Conservation (phyloP, 2,888 invertebrate species). For the Ptychoptera contaminata region DNA sequence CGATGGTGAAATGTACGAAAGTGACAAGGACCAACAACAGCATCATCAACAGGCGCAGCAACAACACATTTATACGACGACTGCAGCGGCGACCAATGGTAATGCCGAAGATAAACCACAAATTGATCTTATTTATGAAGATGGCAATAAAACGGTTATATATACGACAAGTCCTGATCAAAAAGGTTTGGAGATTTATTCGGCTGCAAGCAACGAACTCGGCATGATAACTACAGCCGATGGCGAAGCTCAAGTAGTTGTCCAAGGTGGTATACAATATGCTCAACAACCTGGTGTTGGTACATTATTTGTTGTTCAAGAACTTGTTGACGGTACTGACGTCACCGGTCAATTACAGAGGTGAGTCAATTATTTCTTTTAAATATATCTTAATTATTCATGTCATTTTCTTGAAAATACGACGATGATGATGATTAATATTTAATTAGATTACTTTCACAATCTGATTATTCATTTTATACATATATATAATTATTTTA, state of each 20-base stretch:
- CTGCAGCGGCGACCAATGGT: slow-evolving; percentile 9
- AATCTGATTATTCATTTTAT: too few relatives aligned
- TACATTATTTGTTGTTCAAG: slow-evolving; percentile 26
- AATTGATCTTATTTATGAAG: slow-evolving; percentile 70
- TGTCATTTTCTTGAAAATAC: too few relatives aligned
- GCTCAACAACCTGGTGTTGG: slow-evolving; percentile 20
- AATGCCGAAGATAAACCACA: slow-evolving; percentile 32
- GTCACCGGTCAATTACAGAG: slow-evolving; percentile 25
- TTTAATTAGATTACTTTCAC: too few relatives aligned
- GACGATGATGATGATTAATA: too few relatives aligned
- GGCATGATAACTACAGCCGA: slow-evolving; percentile 23
- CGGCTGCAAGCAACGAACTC: slow-evolving; percentile 23
- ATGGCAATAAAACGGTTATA: slow-evolving; percentile 70
- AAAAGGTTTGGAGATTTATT: slow-evolving; percentile 57
- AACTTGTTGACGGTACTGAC: slow-evolving; percentile 5
- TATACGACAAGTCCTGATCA: slow-evolving; percentile 55
- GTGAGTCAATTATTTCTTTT: slow-evolving; percentile 18
- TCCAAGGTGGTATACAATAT: slow-evolving; percentile 28
- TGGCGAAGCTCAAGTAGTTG: slow-evolving; percentile 28
- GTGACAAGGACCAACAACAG: neutral
- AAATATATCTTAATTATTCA: neutral
- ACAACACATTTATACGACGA: slow-evolving; percentile 20
- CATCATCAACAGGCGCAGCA: slow-evolving; percentile 20
- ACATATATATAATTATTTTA: too few relatives aligned
- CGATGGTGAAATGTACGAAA: slow-evolving; percentile 9